These are phyloP conservation scores for Glandiceps talaboti DNA, from an alignment of 53 echinoderm and acorn worm species.

Conservation along the genomic window DNA sequence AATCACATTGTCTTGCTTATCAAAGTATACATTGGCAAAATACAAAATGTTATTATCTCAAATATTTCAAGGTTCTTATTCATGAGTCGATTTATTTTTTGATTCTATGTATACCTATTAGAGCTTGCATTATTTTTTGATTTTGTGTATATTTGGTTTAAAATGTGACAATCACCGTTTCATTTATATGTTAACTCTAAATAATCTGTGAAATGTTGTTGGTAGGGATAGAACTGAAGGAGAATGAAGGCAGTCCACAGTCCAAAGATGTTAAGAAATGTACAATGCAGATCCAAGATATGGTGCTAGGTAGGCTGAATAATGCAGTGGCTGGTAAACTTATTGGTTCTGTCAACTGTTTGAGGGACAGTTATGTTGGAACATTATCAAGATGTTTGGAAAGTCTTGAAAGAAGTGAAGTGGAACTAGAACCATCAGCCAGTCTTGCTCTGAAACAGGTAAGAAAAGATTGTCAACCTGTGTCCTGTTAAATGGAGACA, in stretches of 20 bases:
- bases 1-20: too few relatives aligned
- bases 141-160: too few relatives aligned
- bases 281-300: conserved; percentile 86
- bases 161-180: too few relatives aligned
- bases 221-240: conserved; percentile 60
- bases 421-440: conserved; percentile 55
- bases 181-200: too few relatives aligned
- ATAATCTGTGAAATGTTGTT: too few relatives aligned
- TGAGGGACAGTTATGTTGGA: conserved; percentile 92
- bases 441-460: conserved; percentile 84
- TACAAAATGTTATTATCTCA: too few relatives aligned
- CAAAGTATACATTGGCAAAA: too few relatives aligned
- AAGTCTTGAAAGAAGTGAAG: conserved; percentile 80
- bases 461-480: conserved; percentile 3
- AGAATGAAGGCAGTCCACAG: conserved; percentile 52
- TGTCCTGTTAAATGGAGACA: too few relatives aligned
- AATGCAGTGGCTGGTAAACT: conserved; percentile 76
- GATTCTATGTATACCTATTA: too few relatives aligned
- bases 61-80: too few relatives aligned
- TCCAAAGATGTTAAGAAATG: conserved; percentile 78
- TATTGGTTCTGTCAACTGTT: conserved; percentile 82
- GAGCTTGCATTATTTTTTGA: too few relatives aligned
- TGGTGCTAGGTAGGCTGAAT: conserved; percentile 63
- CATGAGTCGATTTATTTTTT: too few relatives aligned
- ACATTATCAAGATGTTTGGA: conserved; percentile 80